Evolutionary conservation across 2,888 invertebrate genomes (phyloP), one percentile per base, ranked within the genome.

Genomic region (Noctua fimbriata): DNA sequence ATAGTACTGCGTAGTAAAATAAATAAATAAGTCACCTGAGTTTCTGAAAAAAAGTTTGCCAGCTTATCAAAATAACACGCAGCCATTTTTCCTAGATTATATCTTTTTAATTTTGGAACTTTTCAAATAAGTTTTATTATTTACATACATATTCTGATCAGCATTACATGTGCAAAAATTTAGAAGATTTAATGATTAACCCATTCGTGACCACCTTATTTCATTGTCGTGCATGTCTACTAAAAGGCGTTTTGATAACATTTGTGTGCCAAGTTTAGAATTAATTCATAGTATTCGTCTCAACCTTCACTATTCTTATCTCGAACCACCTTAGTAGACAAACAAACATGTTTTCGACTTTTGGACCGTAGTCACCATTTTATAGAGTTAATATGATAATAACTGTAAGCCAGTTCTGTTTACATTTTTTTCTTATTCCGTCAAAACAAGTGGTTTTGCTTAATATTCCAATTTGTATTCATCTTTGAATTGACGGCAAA

Each of bases 381-480:
- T 90, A 91, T 91, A 85, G 87, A 83, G 82, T 89, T 90, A 87
- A 88, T 92, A 93, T 93, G 92, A 80, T 92, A 92, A 93, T 92
- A 63, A 73, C 77, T 71, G 63, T 83, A 85, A 85, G 80, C 87
- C 78, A 74, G 83, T 87, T 87, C 85, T 92, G 91, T 92, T 92
- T 93, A 91, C 87, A 79, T 92, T 91, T 90, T 41, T 92, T 88
- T 91, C 87, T 69, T 80, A 72, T 81, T 85, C 79, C 80, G 72
- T 83, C 82, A 84, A 84, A 84, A 87, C 83, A 86, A 85, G 78
- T 41, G 66, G 71, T 72, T 87, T 88, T 75, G 79, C 78, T 77
- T 86, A 87, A 81, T 89, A 73, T 63, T 63, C 24, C 78, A 66
- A 88, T 89, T 89, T 73, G 79, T 88, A 88, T 83, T 84, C 89